Conservation (phyloP, 2,113 vertebrate species). For the Odocoileus virginianus region DNA sequence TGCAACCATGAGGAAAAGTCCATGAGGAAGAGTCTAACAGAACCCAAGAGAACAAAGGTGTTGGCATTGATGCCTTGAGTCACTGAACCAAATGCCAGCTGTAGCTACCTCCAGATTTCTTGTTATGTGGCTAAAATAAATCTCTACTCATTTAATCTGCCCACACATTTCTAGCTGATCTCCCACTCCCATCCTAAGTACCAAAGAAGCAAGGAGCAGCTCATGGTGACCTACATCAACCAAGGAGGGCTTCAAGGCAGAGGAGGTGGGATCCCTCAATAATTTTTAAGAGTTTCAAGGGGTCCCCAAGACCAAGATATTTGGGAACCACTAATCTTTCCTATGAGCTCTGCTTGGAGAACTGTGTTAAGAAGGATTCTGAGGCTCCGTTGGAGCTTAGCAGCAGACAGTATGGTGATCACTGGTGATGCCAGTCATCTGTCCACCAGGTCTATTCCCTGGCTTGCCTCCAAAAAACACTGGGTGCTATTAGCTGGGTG, state of each 20-base stretch:
- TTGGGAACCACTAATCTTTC: neutral
- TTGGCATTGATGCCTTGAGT: neutral
- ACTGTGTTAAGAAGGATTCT: neutral
- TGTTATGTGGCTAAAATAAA: neutral
- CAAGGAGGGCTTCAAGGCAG: neutral
- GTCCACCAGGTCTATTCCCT: accelerated
- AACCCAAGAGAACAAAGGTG: neutral
- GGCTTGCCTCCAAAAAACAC: neutral
- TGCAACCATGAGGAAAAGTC: neutral
- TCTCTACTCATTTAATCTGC: neutral
- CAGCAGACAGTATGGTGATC: neutral
- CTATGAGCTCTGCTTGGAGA: neutral
- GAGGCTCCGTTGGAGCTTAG: neutral
- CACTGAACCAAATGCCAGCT: neutral
- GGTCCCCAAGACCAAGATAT: neutral
- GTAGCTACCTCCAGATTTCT: neutral
- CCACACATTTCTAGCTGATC: neutral
- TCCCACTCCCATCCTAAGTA: neutral
- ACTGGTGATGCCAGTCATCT: neutral
- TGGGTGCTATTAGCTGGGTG: neutral
- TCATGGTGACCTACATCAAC: neutral
- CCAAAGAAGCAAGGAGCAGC: neutral
- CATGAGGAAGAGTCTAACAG: neutral
- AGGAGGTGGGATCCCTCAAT: neutral
- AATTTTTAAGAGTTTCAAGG: neutral